A percentile compares a stretch with the other conserved stretches of the same genome.
These are phyloP conservation scores for Orchesella cincta DNA, from an alignment of 1,140 invertebrate species.

Conservation along the genomic window DNA sequence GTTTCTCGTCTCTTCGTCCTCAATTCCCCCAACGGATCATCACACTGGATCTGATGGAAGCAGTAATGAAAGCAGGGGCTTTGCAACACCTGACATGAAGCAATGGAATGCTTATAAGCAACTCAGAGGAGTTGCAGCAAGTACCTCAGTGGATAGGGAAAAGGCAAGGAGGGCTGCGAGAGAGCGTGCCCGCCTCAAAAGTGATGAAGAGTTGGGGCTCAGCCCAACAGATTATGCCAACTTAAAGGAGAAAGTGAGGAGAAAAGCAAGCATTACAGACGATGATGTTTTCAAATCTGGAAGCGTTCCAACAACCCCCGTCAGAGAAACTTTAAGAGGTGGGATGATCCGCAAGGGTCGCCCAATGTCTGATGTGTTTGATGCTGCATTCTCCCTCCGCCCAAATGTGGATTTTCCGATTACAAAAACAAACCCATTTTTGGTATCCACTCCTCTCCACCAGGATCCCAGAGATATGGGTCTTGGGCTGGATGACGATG, in stretches of 20 bases:
- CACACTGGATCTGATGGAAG: background rate
- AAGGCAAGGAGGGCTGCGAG: constrained; percentile 65
- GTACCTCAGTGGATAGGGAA: constrained; percentile 61
- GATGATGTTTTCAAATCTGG: constrained; percentile 33
- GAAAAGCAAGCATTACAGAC: constrained; percentile 57
- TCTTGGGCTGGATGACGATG: background rate
- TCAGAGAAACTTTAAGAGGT: background rate
- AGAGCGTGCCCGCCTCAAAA: constrained; percentile 68
- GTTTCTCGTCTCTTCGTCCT: background rate
- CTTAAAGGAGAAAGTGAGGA: constrained; percentile 61
- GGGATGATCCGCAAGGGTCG: background rate
- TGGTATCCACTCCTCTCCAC: background rate
- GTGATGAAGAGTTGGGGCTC: constrained; percentile 70
- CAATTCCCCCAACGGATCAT: background rate
- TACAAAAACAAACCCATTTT: constrained; percentile 36
- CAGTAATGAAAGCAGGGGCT: background rate
- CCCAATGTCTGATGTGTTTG: constrained; percentile 35
- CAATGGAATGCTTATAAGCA: constrained; percentile 37
- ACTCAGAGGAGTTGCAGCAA: background rate
- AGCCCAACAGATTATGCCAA: constrained; percentile 69
- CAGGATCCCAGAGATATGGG: background rate
- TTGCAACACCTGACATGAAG: constrained; percentile 24
- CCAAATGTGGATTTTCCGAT: constrained; percentile 46
- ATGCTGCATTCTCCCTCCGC: constrained; percentile 34
- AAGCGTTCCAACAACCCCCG: background rate